These are phyloP conservation scores for Exocentrus adspersus DNA, from an alignment of 2,888 invertebrate species.

Conservation along the genomic window DNA sequence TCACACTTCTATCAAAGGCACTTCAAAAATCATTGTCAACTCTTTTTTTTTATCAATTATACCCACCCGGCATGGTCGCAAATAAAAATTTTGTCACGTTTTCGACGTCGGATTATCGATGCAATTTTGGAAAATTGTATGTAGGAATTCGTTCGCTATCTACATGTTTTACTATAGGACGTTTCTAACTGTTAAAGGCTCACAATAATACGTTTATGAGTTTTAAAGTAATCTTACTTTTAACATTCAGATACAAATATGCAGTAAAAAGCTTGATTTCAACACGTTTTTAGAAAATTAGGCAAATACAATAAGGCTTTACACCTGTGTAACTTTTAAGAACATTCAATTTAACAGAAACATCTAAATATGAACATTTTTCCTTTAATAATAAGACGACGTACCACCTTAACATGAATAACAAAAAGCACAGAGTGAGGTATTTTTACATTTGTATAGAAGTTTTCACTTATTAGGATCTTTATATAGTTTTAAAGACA, in stretches of 20 bases:
- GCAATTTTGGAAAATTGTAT: too few relatives aligned
- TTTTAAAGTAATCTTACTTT: background rate
- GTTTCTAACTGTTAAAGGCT: background rate
- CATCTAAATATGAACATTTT: slow-evolving; percentile 31
- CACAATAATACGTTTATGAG: background rate
- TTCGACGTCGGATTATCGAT: too few relatives aligned
- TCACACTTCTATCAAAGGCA: slow-evolving; percentile 51
- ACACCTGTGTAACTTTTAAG: background rate
- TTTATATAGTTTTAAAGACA: slow-evolving; percentile 51
- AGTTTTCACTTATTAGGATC: slow-evolving; percentile 49
- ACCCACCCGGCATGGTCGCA: slow-evolving; percentile 31
- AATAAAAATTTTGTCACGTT: too few relatives aligned
- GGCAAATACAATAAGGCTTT: background rate
- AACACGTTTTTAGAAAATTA: background rate
- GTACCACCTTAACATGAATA: slow-evolving; percentile 31
- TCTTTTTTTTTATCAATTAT: slow-evolving; percentile 40
- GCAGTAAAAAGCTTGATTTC: background rate
- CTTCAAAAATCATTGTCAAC: slow-evolving; percentile 58
- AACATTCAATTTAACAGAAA: slow-evolving; percentile 30
- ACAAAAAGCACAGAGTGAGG: slow-evolving; percentile 58
- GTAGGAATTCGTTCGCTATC: too few relatives aligned
- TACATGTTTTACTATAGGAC: background rate
- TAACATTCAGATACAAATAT: slow-evolving; percentile 5
- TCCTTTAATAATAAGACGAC: background rate
- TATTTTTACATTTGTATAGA: slow-evolving; percentile 54